Conservation (phyloP, 2,113 vertebrate species). For the Orcinus orca region DNA sequence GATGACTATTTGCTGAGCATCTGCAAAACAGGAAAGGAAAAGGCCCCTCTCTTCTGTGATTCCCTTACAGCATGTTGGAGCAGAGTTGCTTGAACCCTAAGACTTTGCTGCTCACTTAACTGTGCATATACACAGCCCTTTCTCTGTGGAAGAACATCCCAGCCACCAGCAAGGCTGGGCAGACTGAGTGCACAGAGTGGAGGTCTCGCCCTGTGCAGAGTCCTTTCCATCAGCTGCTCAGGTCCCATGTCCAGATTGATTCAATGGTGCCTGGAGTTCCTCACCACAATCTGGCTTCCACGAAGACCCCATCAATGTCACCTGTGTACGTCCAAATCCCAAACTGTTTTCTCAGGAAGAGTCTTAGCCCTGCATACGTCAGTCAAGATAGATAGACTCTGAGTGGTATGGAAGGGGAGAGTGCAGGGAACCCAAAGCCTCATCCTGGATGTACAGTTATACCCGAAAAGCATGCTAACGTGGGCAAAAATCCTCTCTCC, state of each 20-base stretch:
- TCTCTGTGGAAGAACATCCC: neutral
- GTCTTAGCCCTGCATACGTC: neutral
- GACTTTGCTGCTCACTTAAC: neutral
- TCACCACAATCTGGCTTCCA: neutral
- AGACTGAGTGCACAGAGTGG: accelerated
- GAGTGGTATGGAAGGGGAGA: accelerated
- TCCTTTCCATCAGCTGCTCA: neutral
- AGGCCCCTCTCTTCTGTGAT: neutral
- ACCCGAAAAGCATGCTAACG: neutral
- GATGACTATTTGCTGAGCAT: neutral
- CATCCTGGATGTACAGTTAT: neutral
- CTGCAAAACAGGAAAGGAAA: neutral
- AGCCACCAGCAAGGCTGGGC: too few species aligned
- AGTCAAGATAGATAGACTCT: neutral
- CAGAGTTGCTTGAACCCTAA: neutral
- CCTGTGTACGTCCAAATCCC: neutral
- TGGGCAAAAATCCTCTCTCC: neutral
- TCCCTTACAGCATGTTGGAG: neutral
- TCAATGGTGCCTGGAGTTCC: neutral
- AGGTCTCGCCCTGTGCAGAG: neutral
- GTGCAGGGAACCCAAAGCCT: neutral
- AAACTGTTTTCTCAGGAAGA: neutral
- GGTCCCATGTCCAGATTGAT: neutral
- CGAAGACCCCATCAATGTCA: neutral
- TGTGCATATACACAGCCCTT: accelerated